Evolutionary conservation across 2,113 vertebrate species (phyloP), one percentile per base, ranked within the genome.

Genomic region (Smithornis capensis): DNA sequence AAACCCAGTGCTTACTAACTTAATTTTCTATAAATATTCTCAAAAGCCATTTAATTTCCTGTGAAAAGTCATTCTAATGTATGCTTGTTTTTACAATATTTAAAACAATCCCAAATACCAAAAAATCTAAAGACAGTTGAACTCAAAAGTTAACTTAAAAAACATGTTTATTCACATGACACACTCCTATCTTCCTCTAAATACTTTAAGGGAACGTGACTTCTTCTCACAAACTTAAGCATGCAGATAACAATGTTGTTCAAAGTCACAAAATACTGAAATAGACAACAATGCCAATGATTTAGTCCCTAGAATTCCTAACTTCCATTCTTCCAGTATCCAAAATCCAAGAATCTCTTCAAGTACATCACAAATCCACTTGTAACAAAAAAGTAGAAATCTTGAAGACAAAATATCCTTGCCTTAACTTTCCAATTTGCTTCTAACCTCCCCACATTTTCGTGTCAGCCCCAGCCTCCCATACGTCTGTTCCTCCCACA

Each of bases 401-500:
- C 63, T 0, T 7, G n/a, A 87, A 75, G 28, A 28, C 29, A 89
- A 87, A 70, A 65, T 67, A 94, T 53, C 83, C 52, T 83, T 57
- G 71, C 10, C 35, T 67, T 92, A 87, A 79, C 83, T 87, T 95
- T 82, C 37, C 77, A 49, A 27, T 76, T 84, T 68, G 35, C 24
- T 89, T 81, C 65, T 84, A 91, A 78, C 74, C 31, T 84, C 62
- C 28, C 38, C 2, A 16, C 63, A 64, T 86, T 81, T 94, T 93
- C 90, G 71, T 83, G 86, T 94, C 86, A 87, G 76, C 70, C 86
- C 83, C 89, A 81, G 86, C 86, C 92, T 96, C 92, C 93, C 93
- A 86, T 57, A 90, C 64, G 92, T 86, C 85, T 95, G 71, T 68
- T 93, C 76, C 94, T 94, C 93, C 94, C 90, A 92, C 87, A 92